Conservation (phyloP, 2,113 vertebrate species). For the Athene cunicularia region DNA sequence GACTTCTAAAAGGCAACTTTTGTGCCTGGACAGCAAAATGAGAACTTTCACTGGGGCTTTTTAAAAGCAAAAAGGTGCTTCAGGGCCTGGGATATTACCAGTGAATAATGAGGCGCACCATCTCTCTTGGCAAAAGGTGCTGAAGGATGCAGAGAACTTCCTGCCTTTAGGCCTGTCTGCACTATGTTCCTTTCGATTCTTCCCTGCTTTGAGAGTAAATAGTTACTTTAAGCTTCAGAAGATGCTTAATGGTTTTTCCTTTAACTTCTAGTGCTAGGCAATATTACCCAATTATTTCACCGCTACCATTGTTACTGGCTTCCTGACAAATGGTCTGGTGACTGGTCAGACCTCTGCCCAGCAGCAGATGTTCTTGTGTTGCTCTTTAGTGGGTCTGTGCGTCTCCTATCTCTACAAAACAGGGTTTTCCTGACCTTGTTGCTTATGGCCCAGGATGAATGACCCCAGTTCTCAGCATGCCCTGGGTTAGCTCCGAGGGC, state of each 20-base stretch:
- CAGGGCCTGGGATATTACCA: neutral
- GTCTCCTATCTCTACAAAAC: neutral
- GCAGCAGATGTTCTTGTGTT: neutral
- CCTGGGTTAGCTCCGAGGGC: neutral
- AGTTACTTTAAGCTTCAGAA: neutral
- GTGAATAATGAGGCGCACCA: neutral
- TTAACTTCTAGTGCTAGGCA: neutral
- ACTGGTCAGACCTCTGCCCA: neutral
- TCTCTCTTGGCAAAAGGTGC: neutral
- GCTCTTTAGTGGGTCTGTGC: neutral
- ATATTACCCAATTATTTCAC: neutral
- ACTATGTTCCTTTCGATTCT: neutral
- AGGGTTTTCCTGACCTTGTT: neutral
- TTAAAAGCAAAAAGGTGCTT: neutral
- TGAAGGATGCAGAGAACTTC: neutral
- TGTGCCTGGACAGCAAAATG: neutral
- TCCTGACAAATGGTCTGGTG: neutral
- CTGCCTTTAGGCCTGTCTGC: neutral
- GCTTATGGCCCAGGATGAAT: neutral
- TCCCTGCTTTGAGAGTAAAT: neutral
- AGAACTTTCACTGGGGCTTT: neutral
- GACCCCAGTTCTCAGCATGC: neutral
- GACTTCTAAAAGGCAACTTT: neutral
- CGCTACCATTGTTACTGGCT: neutral
- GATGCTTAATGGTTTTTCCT: neutral